Base-by-base conservation (phyloP, 2,113 vertebrate genomes). In the Laticauda laticaudata region DNA sequence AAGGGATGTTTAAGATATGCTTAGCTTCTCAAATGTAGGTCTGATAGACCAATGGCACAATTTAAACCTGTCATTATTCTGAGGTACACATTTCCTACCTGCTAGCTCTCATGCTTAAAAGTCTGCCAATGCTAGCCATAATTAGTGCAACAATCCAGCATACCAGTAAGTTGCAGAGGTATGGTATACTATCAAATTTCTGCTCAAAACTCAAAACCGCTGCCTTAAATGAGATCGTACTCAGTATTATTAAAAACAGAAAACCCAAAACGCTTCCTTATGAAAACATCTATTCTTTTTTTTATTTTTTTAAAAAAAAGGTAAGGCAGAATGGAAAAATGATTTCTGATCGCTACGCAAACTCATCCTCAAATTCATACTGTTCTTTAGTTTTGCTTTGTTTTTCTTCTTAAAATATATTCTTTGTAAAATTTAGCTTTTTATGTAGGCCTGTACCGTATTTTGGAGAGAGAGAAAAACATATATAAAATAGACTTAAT, bases 341-440 rank as follows among this genome's bases (percentile, higher is more conserved):
- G 87, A 92, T 95, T 69, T 95, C 96, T 97, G 96, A 96, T 95
- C 93, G 96, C 95, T 97, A 97, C 89, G 97, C 91, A 97, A 24
- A 96, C 94, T 98, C 97, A 95, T 90, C 94, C 93, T 95, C 94
- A 95, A 23, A 96, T 81, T 95, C 34, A 9, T 39, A 81, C 18
- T 9, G 75, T 39, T 43, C 75, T 81, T 81, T 9, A 39, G 29
- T n/a, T n/a, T 64, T 4, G 26, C 12, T 15, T 64, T n/a, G 96
- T 96, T 96, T 96, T 57, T 26, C 2, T 24, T 34, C 95, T 96
- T 96, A 97, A 97, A 98, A 98, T 97, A 97, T 94, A 97, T 94
- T 98, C 97, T 98, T 97, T 98, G 98, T 97, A 98, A 98, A 98
- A 97, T 97, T 96, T 97, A 97, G 96, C 97, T 97, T 61, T 61